A percentile compares a stretch with the other conserved stretches of the same genome.
Conservation (phyloP, 2,888 invertebrate species). For the Strigamia transsilvanica region DNA sequence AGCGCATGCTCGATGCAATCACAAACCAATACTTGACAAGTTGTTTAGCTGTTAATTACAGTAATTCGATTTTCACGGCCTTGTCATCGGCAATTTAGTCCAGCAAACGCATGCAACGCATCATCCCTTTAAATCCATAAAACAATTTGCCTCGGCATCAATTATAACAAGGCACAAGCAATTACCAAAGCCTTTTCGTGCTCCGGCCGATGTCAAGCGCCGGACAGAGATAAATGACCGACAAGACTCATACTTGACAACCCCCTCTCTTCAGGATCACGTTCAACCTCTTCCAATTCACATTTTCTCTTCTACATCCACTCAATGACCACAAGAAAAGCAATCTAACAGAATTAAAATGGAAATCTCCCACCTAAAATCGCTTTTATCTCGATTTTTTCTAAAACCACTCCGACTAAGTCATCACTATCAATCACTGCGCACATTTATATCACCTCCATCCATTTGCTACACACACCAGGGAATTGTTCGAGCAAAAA, state of each 20-base stretch:
- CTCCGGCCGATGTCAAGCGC: neutral
- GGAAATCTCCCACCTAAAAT: conserved; percentile 9
- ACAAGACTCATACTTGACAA: conserved; percentile 25
- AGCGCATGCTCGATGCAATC: conserved; percentile 13
- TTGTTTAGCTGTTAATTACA: conserved; percentile 26
- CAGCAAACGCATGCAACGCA: conserved; percentile 1
- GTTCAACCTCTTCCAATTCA: neutral
- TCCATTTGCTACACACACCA: too few species aligned
- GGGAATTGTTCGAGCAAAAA: too few species aligned
- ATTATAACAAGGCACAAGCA: conserved; percentile 16
- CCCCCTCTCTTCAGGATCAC: neutral
- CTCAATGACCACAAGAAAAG: conserved; percentile 10
- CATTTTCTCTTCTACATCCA: neutral
- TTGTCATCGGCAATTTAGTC: conserved; percentile 16
- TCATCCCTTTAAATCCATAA: conserved; percentile 10
- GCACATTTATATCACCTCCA: neutral
- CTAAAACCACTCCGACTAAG: neutral
- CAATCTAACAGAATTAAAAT: conserved; percentile 11
- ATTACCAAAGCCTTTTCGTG: neutral
- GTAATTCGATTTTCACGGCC: conserved; percentile 26
- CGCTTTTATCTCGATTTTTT: conserved; percentile 2
- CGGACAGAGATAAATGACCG: conserved; percentile 20
- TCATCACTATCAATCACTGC: neutral
- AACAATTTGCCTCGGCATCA: conserved; percentile 25
- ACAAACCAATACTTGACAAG: conserved; percentile 18